Percentiles rank a stretch among this genome's conserved stretches.
These are phyloP conservation scores for Tribolium freemani DNA, from an alignment of 2,888 invertebrate genomes.

Conservation along the genomic window DNA sequence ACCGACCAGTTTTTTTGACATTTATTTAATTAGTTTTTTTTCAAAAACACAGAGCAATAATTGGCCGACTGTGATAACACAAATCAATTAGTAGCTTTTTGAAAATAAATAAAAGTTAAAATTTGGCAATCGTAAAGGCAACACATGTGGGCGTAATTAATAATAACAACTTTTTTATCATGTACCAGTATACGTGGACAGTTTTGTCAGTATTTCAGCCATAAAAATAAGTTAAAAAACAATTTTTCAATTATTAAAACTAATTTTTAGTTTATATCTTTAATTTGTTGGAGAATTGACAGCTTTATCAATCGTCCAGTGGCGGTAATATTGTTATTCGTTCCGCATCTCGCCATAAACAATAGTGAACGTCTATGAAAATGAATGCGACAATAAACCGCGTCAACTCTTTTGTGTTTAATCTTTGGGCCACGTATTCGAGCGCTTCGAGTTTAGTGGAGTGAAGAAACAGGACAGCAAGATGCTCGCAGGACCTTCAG, in stretches of 20 bases:
- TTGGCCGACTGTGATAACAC: not conserved
- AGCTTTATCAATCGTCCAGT: slow-evolving; percentile 7
- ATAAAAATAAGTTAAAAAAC: no score
- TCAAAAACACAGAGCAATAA: not conserved
- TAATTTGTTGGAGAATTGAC: not conserved
- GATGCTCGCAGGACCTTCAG: slow-evolving; percentile 47
- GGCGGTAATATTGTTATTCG: slow-evolving; percentile 6
- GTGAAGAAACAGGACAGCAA: slow-evolving; percentile 31
- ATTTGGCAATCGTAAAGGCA: not conserved
- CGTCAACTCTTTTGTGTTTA: slow-evolving; percentile 15
- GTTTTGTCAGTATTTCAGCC: no score
- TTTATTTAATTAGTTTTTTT: not conserved
- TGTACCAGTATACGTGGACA: no score
- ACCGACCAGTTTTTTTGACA: not conserved
- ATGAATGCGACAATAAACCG: slow-evolving; percentile 23
- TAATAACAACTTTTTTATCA: no score
- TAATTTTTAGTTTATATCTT: not conserved
- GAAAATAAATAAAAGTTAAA: not conserved
- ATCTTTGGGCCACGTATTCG: slow-evolving; percentile 3
- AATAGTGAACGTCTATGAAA: slow-evolving; percentile 23
- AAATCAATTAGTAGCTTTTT: not conserved
- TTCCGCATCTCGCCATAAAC: slow-evolving; percentile 14
- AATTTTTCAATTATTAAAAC: no score
- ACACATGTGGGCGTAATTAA: not conserved
- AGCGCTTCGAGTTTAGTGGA: not conserved